Evolutionary conservation across 37 sponge, comb jelly and placozoan genomes (phyloP), one percentile per base, ranked within the genome.

Genomic region (Lycopodina hypogea): DNA sequence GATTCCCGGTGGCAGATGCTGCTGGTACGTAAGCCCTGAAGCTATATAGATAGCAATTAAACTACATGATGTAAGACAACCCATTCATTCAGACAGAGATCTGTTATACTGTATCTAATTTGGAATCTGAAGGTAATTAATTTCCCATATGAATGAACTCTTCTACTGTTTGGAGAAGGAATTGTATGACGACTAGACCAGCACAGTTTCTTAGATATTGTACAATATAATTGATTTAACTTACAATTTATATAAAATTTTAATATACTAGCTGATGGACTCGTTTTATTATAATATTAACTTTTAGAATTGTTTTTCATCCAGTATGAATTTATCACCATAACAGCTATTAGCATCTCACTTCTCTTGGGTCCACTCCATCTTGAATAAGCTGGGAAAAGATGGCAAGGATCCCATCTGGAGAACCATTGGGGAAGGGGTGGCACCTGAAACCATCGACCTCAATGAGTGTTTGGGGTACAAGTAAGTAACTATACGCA

Each of bases 1-100:
- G 97, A 96, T 34, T 75, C 78, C 21, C 94, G 88, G 39, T 96
- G 94, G 93, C 94, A 96, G 58, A 71, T 40, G n/a, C 38, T 93
- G 22, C 83, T 90, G 83, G 96, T 94, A 80, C 64, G 63, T 41
- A 4, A 8, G 15, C n/a, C n/a, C n/a, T n/a, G n/a, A n/a, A n/a
- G n/a, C n/a, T 28, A 11, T 6, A 39, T 35, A 41, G 11, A 24
- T 68, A 6, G 12, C 1, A 3, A 29, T 56, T 33, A 56, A 22
- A 56, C 57, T 14, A 45, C 48, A 12, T 24, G 29, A 15, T 23
- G 50, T n/a, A 3, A 45, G 24, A 22, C 29, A n/a, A 42, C n/a
- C n/a, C n/a, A n/a, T n/a, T n/a, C n/a, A n/a, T n/a, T n/a, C n/a
- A n/a, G n/a, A n/a, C n/a, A n/a, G n/a, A n/a, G n/a, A n/a, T n/a